Base-by-base conservation (phyloP, 2,797 vertebrate species). In the Brachyrhaphis roseni region DNA sequence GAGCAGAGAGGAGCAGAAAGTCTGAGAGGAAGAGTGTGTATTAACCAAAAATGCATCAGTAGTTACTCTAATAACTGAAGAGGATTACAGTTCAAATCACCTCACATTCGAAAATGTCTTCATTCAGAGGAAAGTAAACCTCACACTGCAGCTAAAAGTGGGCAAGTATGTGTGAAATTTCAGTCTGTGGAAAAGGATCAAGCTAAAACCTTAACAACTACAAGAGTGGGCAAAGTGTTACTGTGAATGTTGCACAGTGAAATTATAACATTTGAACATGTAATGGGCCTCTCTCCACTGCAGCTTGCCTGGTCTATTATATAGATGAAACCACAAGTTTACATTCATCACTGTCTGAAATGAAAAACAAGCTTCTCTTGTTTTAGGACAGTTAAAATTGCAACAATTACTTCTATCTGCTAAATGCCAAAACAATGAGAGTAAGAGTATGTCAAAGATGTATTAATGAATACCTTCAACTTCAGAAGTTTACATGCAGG, bases 41-140 rank as follows among this genome's bases (percentile, higher is more conserved):
- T 77, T 43, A 46, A 53, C 36, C 13, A 62, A 41, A 41, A 77
- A 73, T 45, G 34, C 62, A 49, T 41, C 68, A 34, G 23, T 43
- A 31, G 28, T 31, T 68, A 2, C 23, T 1, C 53, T 49, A 41
- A 72, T 51, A 66, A 49, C 46, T 79, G 72, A 73, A 66, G 15
- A 78, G 12, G 47, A 39, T 71, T 59, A 12, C 3, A 23, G 49
- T 39, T 81, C 10, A 41, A n/a, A 23, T 53, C 8, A 15, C 51
- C 51, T 73, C 51, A 20, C 47, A 13, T 64, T 76, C 3, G 36
- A n/a, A 39, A 51, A 80, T 39, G 49, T 71, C 76, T 64, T 66
- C n/a, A 55, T 34, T 73, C 4, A 73, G 68, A 43, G 26, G 11
- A 8, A 57, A 31, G 70, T 64, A 36, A 77, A 76, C 34, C 28